Conservation (phyloP, 1,140 invertebrate species). For the Cydia splendana region DNA sequence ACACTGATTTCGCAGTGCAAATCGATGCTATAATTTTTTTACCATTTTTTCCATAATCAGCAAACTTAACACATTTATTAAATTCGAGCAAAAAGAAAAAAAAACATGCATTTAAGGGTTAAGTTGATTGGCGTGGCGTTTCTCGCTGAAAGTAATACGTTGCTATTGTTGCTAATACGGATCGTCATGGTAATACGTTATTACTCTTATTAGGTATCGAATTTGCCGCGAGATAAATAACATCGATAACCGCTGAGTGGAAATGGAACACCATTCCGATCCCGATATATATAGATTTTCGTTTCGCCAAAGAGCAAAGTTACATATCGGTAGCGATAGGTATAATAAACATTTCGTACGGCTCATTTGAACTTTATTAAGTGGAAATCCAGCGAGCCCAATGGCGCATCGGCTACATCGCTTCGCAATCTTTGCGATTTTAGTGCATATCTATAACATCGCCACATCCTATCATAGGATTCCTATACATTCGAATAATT, state of each 20-base stretch:
- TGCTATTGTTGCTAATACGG: background rate
- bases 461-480: background rate
- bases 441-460: constrained; percentile 15
- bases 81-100: too few relatives aligned
- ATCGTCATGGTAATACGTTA: constrained; percentile 38
- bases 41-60: too few relatives aligned
- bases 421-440: constrained; percentile 42
- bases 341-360: constrained; percentile 57
- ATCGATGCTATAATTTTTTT: too few relatives aligned
- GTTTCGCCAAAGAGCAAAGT: constrained; percentile 36
- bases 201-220: constrained; percentile 18
- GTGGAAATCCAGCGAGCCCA: constrained; percentile 53
- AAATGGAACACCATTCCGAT: constrained; percentile 40
- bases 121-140: background rate
- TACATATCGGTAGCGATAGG: constrained; percentile 39
- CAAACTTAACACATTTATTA: too few relatives aligned
- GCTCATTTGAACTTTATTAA: constrained; percentile 62
- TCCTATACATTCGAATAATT: background rate
- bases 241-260: constrained; percentile 18
- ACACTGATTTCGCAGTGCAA: too few relatives aligned
- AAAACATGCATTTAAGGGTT: background rate
- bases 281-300: constrained; percentile 44
- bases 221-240: constrained; percentile 25
- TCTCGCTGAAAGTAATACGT: background rate
- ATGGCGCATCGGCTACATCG: constrained; percentile 43